These are phyloP conservation scores for Pampusana beccarii DNA, from an alignment of 2,113 vertebrate species.

Conservation along the genomic window DNA sequence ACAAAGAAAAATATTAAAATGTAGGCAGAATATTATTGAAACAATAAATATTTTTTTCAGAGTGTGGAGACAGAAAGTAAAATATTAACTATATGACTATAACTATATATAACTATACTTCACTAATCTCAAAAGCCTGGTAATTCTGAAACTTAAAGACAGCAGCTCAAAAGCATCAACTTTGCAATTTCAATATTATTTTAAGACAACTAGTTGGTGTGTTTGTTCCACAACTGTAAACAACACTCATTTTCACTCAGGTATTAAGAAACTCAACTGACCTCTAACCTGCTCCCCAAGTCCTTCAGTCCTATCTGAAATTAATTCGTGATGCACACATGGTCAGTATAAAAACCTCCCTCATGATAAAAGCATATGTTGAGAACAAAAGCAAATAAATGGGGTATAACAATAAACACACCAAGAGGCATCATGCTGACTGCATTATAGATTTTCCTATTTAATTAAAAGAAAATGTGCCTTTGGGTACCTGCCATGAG, in stretches of 20 bases:
- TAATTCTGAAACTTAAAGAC: not conserved
- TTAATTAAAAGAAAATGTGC: constrained; percentile 41
- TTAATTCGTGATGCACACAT: not conserved
- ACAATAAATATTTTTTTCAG: not conserved
- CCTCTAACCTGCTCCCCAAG: not conserved
- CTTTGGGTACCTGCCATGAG: constrained; percentile 4
- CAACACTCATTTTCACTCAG: not conserved
- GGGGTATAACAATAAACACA: constrained; percentile 28
- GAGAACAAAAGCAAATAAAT: constrained; percentile 41
- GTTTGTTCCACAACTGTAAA: not conserved
- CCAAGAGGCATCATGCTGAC: constrained; percentile 17
- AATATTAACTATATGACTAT: not conserved
- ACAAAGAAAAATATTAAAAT: not conserved
- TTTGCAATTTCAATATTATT: not conserved
- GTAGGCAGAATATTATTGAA: not conserved
- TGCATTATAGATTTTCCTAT: constrained; percentile 35
- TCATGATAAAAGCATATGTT: not conserved
- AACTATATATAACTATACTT: too few relatives aligned
- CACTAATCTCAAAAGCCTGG: not conserved
- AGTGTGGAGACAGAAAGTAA: not conserved
- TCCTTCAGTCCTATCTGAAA: not conserved
- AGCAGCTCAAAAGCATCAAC: not conserved
- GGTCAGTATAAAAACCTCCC: not conserved
- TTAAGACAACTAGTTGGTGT: not conserved
- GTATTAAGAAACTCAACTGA: not conserved